Conservation (phyloP, 1,140 invertebrate genomes). For the Zaprionus lachaisei region DNA sequence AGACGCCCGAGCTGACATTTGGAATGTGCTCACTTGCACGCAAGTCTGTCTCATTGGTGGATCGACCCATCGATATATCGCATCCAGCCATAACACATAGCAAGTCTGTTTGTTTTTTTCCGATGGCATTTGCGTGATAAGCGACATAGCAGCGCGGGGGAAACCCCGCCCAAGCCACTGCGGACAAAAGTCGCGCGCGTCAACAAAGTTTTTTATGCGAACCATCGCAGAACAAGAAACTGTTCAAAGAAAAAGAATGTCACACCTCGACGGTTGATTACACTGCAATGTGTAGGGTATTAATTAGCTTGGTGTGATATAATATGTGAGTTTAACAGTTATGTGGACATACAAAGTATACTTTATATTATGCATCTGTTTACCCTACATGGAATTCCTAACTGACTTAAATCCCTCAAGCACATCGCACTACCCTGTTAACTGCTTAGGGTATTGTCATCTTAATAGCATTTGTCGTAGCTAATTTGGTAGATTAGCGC, state of each 20-base stretch:
- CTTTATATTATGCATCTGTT: neutral
- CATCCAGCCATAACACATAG: neutral
- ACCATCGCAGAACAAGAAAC: constrained; percentile 5
- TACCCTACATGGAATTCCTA: neutral
- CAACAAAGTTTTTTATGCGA: constrained; percentile 1
- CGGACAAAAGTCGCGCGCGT: constrained; percentile 19
- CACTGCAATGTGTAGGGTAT: neutral
- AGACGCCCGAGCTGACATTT: constrained; percentile 55
- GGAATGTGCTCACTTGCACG: constrained; percentile 14
- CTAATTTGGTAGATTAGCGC: constrained; percentile 45
- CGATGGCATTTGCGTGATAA: constrained; percentile 20
- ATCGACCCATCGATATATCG: constrained; percentile 9
- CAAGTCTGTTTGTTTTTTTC: constrained; percentile 1
- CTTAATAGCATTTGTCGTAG: constrained; percentile 51
- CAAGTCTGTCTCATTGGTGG: neutral
- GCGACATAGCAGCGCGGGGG: constrained; percentile 5
- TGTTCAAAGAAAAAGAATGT: neutral
- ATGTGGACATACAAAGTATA: neutral
- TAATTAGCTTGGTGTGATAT: neutral
- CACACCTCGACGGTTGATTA: constrained; percentile 1
- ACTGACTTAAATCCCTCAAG: no score
- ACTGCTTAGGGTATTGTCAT: neutral
- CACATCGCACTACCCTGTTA: neutral
- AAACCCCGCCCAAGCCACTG: constrained; percentile 14
- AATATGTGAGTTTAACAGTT: neutral